These are phyloP conservation scores for Nemotelus nigrinus DNA, from an alignment of 2,888 invertebrate species.

Conservation along the genomic window DNA sequence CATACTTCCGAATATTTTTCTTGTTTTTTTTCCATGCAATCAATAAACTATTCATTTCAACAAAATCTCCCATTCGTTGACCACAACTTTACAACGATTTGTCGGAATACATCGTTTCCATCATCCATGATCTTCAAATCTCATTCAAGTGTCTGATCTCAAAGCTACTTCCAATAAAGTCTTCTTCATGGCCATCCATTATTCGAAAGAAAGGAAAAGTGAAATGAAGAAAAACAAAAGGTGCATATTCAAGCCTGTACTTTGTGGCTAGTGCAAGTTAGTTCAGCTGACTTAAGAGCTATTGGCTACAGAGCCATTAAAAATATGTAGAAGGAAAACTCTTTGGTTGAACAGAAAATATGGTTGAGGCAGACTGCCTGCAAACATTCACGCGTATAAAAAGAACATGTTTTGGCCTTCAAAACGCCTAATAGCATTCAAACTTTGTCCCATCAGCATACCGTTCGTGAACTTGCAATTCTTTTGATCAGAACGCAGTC, in stretches of 20 bases:
- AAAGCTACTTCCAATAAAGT: neutral
- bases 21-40: no score
- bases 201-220: conserved; percentile 30
- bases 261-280: neutral
- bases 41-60: no score
- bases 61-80: no score
- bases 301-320: neutral
- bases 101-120: neutral
- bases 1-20: no score
- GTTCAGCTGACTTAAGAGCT: neutral
- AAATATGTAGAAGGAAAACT: conserved; percentile 30
- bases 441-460: conserved; percentile 29
- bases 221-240: conserved; percentile 13
- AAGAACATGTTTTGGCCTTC: conserved; percentile 47
- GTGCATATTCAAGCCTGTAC: neutral
- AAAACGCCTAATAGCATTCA: conserved; percentile 30
- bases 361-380: neutral
- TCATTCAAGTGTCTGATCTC: neutral
- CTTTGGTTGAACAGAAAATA: neutral
- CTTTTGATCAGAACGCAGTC: no score
- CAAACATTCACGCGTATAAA: conserved; percentile 30
- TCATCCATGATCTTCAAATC: neutral
- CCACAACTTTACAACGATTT: no score
- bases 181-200: conserved; percentile 9
- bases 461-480: neutral